phyloP scores from a whole-genome alignment of 1,140 invertebrate genomes.

The Acyrthosiphon pisum region DNA sequence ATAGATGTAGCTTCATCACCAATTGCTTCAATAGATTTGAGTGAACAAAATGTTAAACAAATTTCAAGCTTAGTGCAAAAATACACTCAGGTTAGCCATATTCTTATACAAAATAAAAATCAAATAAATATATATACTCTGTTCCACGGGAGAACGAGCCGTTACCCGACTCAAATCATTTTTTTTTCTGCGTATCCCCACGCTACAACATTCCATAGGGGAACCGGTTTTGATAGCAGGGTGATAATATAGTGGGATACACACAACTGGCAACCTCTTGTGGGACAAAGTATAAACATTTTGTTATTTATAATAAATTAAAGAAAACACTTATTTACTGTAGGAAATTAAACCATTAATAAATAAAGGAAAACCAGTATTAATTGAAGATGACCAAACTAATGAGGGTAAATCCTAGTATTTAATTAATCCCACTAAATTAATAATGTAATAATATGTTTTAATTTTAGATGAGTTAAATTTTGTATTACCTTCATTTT shows the following conservation, averaged over 20 bases:
- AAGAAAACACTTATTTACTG: neutral
- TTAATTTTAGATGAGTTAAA: neutral
- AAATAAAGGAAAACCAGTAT: constrained; percentile 43
- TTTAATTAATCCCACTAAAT: neutral
- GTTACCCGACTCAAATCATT: neutral
- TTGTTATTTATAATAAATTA: neutral
- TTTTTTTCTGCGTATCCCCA: neutral
- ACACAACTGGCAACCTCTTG: too few species aligned
- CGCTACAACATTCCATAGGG: too few species aligned
- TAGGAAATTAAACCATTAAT: constrained; percentile 37
- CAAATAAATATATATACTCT: neutral
- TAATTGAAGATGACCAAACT: neutral
- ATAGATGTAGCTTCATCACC: constrained; percentile 44
- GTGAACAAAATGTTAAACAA: constrained; percentile 32
- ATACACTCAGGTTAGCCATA: constrained; percentile 43
- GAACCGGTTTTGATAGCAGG: too few species aligned
- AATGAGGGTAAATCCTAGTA: neutral
- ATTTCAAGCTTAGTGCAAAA: constrained; percentile 53
- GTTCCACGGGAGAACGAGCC: too few species aligned
- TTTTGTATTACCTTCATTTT: constrained; percentile 32
- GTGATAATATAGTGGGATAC: too few species aligned
- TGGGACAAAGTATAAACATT: neutral
- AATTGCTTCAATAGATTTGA: constrained; percentile 49
- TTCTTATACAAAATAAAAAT: neutral
- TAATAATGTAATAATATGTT: neutral